These are phyloP conservation scores for Pseudomugil tenellus DNA, from an alignment of 2,797 vertebrate genomes.

Conservation along the genomic window DNA sequence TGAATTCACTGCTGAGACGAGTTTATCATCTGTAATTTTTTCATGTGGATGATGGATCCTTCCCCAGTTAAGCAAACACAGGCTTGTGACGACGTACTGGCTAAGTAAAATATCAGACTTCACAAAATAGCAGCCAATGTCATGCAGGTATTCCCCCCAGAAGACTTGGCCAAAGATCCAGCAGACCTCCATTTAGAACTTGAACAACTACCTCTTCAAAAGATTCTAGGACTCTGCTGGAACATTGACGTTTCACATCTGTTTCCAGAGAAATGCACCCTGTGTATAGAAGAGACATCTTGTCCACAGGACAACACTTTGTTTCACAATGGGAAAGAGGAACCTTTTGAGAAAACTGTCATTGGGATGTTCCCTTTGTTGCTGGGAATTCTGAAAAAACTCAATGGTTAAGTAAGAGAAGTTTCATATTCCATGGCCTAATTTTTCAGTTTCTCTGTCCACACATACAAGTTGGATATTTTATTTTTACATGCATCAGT, in stretches of 20 bases:
- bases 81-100: too few species aligned
- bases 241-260: neutral
- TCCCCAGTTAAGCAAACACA: too few species aligned
- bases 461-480: neutral
- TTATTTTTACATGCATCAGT: neutral
- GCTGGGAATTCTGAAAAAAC: neutral
- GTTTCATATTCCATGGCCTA: neutral
- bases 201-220: neutral
- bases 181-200: neutral
- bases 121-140: neutral
- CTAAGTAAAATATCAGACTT: too few species aligned
- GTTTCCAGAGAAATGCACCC: neutral
- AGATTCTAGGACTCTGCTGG: neutral
- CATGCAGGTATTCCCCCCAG: neutral
- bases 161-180: neutral
- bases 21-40: too few species aligned
- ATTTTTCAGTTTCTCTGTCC: neutral
- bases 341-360: neutral
- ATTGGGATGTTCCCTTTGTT: too few species aligned
- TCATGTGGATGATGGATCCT: too few species aligned
- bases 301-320: neutral
- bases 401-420: neutral
- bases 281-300: neutral
- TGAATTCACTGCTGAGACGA: too few species aligned
- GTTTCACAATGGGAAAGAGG: neutral